Base-by-base conservation (phyloP, 2,888 invertebrate species). In the Oegoconia quadripuncta region DNA sequence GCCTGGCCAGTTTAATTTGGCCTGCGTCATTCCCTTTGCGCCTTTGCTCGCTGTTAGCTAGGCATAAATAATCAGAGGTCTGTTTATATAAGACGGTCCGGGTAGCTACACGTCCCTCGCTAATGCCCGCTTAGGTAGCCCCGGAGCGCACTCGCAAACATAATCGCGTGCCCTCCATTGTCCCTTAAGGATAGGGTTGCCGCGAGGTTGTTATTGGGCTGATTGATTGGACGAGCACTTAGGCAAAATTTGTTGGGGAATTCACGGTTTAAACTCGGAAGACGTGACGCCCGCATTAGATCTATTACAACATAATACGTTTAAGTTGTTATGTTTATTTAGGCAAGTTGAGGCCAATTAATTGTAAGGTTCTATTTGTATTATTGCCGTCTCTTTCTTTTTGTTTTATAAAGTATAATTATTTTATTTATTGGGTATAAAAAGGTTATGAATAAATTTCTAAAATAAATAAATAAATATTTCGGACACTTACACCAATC, bases 101-200 rank as follows among this genome's bases (percentile, higher is more conserved):
- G 60, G 54, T 66, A 66, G 71, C 74, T 70, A 74, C 72, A 73
- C 72, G 77, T 77, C 80, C 79, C 78, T 75, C 71, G 69, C 75
- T 80, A 81, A 81, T 81, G 75, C 77, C 69, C 79, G 80, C 78
- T 79, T 77, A 79, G 74, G 74, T 75, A 67, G 55, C 69, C 74
- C 68, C 72, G 59, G 74, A 69, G 72, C 69, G 69, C 70, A 70
- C 73, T 68, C 63, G 65, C 75, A 74, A 78, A 74, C 72, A 76
- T 74, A 80, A 76, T 78, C 71, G 74, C 64, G 67, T 59, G 70
- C 74, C 73, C 71, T 74, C 74, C 70, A 70, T 71, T 68, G 66
- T 66, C 67, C 68, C 59, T 58, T 54, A 64, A 67, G 65, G 59
- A 70, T 64, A 69, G 66, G 57, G 57, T 63, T 59, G 67, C 55